Evolutionary conservation across 2,888 invertebrate species (phyloP).

Genomic region (Oligia latruncula): DNA sequence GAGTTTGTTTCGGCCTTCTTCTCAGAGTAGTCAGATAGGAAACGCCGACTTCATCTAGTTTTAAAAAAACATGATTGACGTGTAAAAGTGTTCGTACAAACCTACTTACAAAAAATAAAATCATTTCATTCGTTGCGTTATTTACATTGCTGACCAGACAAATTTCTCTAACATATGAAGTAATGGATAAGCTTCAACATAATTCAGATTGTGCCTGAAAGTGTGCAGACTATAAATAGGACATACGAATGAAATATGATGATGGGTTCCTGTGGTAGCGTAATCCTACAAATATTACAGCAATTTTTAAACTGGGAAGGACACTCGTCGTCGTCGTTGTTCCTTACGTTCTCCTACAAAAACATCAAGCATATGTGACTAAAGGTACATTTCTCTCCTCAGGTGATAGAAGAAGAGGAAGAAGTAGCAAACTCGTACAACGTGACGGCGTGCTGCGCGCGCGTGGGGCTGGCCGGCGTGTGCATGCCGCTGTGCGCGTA

Average conservation of each 20-base stretch:
- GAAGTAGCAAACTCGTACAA: slow-evolving; percentile 92
- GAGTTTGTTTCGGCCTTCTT: too few species aligned
- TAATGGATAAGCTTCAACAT: neutral
- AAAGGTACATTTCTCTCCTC: slow-evolving; percentile 14
- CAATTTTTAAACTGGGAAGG: neutral
- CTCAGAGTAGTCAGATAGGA: too few species aligned
- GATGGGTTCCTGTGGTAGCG: neutral
- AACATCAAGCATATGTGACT: neutral
- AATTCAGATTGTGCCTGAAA: neutral
- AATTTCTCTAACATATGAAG: neutral
- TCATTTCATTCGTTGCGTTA: neutral
- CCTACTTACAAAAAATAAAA: too few species aligned
- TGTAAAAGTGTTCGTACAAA: too few species aligned
- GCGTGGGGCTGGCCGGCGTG: slow-evolving; percentile 91
- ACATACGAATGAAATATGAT: neutral
- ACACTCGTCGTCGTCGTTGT: neutral
- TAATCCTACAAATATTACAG: neutral
- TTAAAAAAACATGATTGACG: too few species aligned
- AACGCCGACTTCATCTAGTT: too few species aligned
- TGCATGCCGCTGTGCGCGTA: slow-evolving; percentile 95
- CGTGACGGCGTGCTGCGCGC: slow-evolving; percentile 94
- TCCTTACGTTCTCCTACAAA: neutral
- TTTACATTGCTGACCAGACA: neutral
- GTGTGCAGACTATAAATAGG: neutral
- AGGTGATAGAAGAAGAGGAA: slow-evolving; percentile 91